phyloP scores from a whole-genome alignment of 2,888 invertebrate species.

The Cerceris rybyensis region DNA sequence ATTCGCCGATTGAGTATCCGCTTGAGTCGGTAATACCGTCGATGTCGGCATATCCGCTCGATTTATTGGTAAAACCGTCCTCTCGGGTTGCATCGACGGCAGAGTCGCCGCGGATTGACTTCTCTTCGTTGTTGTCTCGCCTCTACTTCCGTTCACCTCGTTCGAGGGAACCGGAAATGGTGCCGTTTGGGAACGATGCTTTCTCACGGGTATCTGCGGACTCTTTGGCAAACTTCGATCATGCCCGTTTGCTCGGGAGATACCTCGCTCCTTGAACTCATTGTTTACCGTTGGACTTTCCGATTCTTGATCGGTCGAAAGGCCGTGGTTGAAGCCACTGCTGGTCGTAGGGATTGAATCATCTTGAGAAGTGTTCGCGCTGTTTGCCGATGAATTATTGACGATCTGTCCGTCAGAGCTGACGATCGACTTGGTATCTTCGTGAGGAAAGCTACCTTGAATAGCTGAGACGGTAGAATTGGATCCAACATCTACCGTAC shows the following conservation, averaged over 20 bases:
- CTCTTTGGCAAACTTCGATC: slow-evolving; percentile 49
- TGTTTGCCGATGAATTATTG: slow-evolving; percentile 15
- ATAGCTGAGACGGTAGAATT: background rate
- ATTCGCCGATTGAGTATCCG: slow-evolving; percentile 8
- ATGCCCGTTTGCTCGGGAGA: no score
- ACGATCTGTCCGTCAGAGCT: slow-evolving; percentile 33
- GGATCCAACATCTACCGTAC: background rate
- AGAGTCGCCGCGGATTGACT: slow-evolving; percentile 55
- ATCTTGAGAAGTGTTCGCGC: slow-evolving; percentile 32
- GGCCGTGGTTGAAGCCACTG: background rate
- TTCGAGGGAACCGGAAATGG: slow-evolving; percentile 62
- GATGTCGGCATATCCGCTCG: slow-evolving; percentile 10
- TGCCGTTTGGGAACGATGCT: slow-evolving; percentile 71
- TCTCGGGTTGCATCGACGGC: slow-evolving; percentile 43
- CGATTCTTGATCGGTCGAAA: background rate
- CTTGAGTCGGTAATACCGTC: slow-evolving; percentile 9
- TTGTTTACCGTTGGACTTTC: background rate
- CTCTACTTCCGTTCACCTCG: slow-evolving; percentile 44
- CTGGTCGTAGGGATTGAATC: slow-evolving; percentile 23
- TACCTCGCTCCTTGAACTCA: background rate
- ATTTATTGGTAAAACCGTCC: slow-evolving; percentile 19
- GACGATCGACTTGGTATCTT: slow-evolving; percentile 8
- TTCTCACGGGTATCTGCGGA: slow-evolving; percentile 73
- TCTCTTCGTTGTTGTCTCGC: slow-evolving; percentile 51
- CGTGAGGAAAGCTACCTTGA: background rate